These are phyloP conservation scores for Anaspis maculata DNA, from an alignment of 2,888 invertebrate genomes.

Conservation along the genomic window DNA sequence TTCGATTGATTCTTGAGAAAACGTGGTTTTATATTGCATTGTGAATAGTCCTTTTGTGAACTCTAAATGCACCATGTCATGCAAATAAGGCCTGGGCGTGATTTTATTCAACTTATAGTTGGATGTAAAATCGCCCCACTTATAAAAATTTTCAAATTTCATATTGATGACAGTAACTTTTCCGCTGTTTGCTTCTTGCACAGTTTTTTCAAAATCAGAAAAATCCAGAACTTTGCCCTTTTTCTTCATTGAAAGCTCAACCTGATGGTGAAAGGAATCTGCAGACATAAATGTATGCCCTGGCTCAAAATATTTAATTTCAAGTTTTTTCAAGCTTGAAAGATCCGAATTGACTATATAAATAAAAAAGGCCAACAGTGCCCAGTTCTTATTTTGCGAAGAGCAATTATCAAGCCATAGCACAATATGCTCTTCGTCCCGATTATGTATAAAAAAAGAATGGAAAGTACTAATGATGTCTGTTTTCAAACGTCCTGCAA, in stretches of 20 bases:
- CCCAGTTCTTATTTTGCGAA: neutral
- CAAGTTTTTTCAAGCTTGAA: conserved; percentile 16
- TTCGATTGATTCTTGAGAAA: neutral
- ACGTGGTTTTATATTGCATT: neutral
- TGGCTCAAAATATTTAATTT: no score
- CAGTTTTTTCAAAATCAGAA: conserved; percentile 10
- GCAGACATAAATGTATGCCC: conserved; percentile 19
- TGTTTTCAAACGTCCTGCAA: neutral
- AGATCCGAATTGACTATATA: neutral
- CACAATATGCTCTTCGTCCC: neutral
- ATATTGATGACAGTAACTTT: conserved; percentile 14
- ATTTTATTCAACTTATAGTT: conserved; percentile 4
- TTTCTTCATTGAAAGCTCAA: conserved; percentile 12
- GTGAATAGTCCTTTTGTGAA: neutral
- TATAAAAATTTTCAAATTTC: conserved; percentile 10
- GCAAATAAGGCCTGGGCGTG: neutral
- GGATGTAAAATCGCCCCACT: conserved; percentile 11
- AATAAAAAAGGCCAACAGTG: neutral
- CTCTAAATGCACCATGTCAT: neutral
- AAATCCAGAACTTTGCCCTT: conserved; percentile 13
- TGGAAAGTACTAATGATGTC: neutral
- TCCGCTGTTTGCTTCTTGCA: conserved; percentile 11
- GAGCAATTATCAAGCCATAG: neutral
- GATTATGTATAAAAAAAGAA: neutral
- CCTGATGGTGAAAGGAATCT: conserved; percentile 16